Percentiles rank a stretch among this genome's conserved stretches.
Conservation (phyloP, 53 echinoderm and acorn worm genomes). For the Arbacia lixula region DNA sequence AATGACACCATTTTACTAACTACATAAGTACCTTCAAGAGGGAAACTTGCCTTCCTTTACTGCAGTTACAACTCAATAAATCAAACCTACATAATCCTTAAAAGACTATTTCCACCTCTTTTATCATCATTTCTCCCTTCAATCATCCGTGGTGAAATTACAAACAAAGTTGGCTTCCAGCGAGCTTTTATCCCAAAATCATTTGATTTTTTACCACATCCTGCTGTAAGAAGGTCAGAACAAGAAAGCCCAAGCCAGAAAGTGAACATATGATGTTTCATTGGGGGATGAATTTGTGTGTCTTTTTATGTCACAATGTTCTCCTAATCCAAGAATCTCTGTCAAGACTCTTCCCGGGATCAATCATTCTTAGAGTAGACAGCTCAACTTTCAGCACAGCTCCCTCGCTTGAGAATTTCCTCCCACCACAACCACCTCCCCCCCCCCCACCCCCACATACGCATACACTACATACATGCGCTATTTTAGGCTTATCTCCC, state of each 20-base stretch:
- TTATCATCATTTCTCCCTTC: not conserved
- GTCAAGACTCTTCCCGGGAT: slow-evolving; percentile 45
- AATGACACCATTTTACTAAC: no score
- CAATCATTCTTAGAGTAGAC: slow-evolving; percentile 17
- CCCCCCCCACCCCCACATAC: no score
- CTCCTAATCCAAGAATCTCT: slow-evolving; percentile 47
- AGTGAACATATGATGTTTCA: slow-evolving; percentile 21
- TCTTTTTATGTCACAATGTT: slow-evolving; percentile 42
- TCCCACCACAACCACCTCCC: not conserved
- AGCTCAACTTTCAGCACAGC: slow-evolving; percentile 46
- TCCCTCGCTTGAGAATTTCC: not conserved
- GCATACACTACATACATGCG: no score
- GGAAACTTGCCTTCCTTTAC: no score
- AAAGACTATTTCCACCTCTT: slow-evolving; percentile 38
- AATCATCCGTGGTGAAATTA: slow-evolving; percentile 28
- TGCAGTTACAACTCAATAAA: no score
- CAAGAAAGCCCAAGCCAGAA: not conserved
- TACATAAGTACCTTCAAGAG: no score
- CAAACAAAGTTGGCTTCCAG: slow-evolving; percentile 11
- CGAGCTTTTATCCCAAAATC: slow-evolving; percentile 31
- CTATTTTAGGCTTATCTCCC: slow-evolving; percentile 13
- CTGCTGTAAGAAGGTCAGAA: slow-evolving; percentile 36
- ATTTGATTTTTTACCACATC: slow-evolving; percentile 51
- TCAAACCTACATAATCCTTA: no score
- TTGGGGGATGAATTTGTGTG: slow-evolving; percentile 9